Evolutionary conservation across 2,113 vertebrate species (phyloP).

Genomic region (Thinocorus orbignyianus): DNA sequence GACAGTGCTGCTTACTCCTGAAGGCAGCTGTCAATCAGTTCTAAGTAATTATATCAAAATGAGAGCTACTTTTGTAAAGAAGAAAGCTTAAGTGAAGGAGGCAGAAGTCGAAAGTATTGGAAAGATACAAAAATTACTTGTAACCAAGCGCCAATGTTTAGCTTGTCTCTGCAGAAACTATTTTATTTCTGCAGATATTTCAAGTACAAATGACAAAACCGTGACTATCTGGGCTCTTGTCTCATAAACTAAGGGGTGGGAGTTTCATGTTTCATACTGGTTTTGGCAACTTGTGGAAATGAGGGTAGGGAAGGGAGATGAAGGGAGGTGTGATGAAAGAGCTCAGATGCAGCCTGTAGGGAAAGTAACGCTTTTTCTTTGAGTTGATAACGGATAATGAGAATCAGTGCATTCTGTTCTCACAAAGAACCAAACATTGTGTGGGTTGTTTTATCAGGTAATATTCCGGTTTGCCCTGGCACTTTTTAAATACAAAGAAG

Average conservation of each 20-base stretch:
- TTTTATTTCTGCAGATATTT: neutral
- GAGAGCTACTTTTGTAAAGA: neutral
- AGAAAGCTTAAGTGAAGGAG: neutral
- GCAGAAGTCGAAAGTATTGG: neutral
- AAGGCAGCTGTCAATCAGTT: neutral
- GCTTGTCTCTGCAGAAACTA: neutral
- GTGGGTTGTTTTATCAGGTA: constrained; percentile 74
- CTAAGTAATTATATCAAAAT: neutral
- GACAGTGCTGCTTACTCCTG: neutral
- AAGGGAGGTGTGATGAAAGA: neutral
- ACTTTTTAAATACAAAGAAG: constrained; percentile 96
- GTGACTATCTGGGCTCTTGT: neutral
- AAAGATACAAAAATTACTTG: neutral
- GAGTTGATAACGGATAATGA: neutral
- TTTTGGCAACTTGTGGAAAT: neutral
- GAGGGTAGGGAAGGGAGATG: neutral
- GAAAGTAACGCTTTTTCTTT: neutral
- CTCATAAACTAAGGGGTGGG: neutral
- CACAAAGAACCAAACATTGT: neutral
- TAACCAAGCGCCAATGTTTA: neutral
- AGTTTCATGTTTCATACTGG: neutral
- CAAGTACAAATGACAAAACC: neutral
- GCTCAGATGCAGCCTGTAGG: neutral
- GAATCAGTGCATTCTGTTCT: neutral
- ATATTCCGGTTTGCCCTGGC: constrained; percentile 95